A percentile compares a stretch with the other conserved stretches of the same genome.
Evolutionary conservation across 2,797 vertebrate genomes (phyloP).

Genomic region (Spinibarbus caldwelli): DNA sequence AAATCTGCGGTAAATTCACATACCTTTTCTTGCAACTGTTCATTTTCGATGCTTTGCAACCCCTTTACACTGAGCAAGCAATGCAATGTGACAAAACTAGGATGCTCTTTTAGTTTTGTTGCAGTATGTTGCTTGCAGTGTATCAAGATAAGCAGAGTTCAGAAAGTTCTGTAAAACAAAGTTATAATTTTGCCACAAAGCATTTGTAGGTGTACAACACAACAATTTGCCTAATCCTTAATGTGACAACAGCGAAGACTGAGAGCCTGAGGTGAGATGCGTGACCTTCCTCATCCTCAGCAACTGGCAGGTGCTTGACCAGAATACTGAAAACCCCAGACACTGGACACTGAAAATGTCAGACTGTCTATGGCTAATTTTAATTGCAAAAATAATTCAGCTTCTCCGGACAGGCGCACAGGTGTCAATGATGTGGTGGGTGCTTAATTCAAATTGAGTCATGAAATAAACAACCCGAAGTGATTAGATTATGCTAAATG

Average conservation of each 20-base stretch:
- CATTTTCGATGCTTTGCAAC: not conserved
- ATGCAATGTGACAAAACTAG: not conserved
- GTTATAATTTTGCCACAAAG: not conserved
- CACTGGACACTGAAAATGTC: constrained; percentile 24
- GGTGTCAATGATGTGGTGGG: constrained; percentile 14
- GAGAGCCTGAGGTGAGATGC: not conserved
- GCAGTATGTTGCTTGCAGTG: not conserved
- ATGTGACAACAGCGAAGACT: constrained; percentile 5
- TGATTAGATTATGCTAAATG: constrained; percentile 21
- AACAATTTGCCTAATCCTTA: not conserved
- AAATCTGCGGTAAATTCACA: not conserved
- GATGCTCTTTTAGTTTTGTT: not conserved
- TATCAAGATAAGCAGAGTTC: not conserved
- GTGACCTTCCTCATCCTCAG: constrained; percentile 21
- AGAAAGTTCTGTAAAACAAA: not conserved
- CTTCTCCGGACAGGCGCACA: not conserved
- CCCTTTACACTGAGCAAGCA: not conserved
- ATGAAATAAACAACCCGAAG: not conserved
- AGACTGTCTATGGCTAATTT: constrained; percentile 32
- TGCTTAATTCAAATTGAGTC: constrained; percentile 9
- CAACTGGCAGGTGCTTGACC: not conserved
- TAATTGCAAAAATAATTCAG: constrained; percentile 27
- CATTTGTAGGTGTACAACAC: not conserved
- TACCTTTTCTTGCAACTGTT: not conserved
- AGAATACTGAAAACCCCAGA: constrained; percentile 23